Base-by-base conservation (phyloP, 2,113 vertebrate species). In the Camelus bactrianus region DNA sequence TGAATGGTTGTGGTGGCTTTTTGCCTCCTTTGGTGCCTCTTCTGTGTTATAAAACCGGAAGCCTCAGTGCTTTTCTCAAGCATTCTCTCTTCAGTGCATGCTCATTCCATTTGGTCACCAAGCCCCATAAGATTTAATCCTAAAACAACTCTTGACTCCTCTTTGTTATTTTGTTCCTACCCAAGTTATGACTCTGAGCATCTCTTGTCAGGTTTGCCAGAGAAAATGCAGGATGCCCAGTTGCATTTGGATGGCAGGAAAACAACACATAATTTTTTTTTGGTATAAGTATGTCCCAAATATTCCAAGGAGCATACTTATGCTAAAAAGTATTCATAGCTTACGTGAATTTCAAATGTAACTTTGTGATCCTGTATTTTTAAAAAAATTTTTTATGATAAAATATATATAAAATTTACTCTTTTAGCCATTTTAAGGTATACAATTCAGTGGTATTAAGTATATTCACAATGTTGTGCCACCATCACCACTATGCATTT, bases 281-380 rank as follows among this genome's bases (percentile, higher is more conserved):
- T 11, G 67, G 19, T 82, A 15, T 90, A 92, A 87, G 16, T 54
- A 56, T 42, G 28, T 50, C 5, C 8, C 32, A 48, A 64, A 67
- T 90, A 67, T 60, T 70, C 7, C 3, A 54, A 19, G 20, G 22
- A 46, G 69, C n/a, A 10, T 62, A 65, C 22, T 94, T 56, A 30
- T 7, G 11, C 30, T 30, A 65, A 91, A 67, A 56, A 50, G 35
- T 93, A 75, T 81, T 73, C 64, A 4, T 46, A 48, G 26, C 46
- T 89, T 60, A 62, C n/a, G 17, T 86, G 83, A 90, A 64, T 73
- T 93, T 91, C 76, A 93, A 38, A 58, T 69, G 28, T 60, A 38
- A 35, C 26, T 88, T 19, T 2, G 12, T 76, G 28, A n/a, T 93
- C 46, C 32, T 42, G 2, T 12, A 35, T 60, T 94, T 64, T 42